phyloP scores from a whole-genome alignment of 2,888 invertebrate species.

The Anthophora plumipes region DNA sequence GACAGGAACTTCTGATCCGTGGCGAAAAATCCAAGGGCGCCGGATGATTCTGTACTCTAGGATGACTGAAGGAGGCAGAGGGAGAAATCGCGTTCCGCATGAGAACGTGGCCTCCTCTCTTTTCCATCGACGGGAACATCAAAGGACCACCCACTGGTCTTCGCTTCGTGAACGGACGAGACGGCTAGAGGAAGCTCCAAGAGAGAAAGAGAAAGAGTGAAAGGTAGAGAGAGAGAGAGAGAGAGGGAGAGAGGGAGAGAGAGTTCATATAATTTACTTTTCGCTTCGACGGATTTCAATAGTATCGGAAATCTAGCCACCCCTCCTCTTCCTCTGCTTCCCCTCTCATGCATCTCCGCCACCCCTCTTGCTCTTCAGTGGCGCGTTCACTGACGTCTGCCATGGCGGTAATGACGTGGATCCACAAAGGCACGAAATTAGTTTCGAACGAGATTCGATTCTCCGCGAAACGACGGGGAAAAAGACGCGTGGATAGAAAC shows the following conservation, averaged over 20 bases:
- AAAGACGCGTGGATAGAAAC: constrained; percentile 49
- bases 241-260: constrained; percentile 47
- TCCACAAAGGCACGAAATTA: constrained; percentile 82
- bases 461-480: constrained; percentile 64
- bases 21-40: background rate
- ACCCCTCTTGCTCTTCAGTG: background rate
- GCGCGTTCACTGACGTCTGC: constrained; percentile 60
- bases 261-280: constrained; percentile 83
- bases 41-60: constrained; percentile 37
- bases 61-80: constrained; percentile 55
- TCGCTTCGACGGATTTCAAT: constrained; percentile 83
- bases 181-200: background rate
- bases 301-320: constrained; percentile 81
- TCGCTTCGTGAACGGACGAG: constrained; percentile 7
- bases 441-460: constrained; percentile 82
- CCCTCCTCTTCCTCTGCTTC: constrained; percentile 28
- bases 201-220: constrained; percentile 20
- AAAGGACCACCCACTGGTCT: constrained; percentile 69
- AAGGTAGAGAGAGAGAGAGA: constrained; percentile 16
- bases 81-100: constrained; percentile 42
- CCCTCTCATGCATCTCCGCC: constrained; percentile 5
- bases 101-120: constrained; percentile 56
- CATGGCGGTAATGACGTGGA: constrained; percentile 71
- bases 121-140: constrained; percentile 76
- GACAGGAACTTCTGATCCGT: background rate